Percentiles rank a stretch among this genome's conserved stretches.
These are phyloP conservation scores for Parasteatoda lunata DNA, from an alignment of 2,888 invertebrate species.

Conservation along the genomic window DNA sequence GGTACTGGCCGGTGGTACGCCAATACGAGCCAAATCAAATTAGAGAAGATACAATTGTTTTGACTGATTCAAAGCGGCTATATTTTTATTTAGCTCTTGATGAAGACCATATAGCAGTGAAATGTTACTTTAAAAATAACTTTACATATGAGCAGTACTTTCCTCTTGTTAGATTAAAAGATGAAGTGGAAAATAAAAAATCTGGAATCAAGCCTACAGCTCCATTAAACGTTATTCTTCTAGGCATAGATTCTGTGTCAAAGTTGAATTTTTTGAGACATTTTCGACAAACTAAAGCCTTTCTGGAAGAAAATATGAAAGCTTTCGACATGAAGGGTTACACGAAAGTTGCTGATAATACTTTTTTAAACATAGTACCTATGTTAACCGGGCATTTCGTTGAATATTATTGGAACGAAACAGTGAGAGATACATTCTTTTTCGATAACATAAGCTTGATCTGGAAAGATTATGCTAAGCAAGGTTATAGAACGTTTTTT, in stretches of 20 bases:
- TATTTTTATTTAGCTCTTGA: slow-evolving; percentile 32
- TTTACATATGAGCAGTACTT: slow-evolving; percentile 11
- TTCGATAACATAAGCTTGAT: slow-evolving; percentile 72
- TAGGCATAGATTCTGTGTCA: slow-evolving; percentile 91
- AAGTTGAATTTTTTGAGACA: slow-evolving; percentile 84
- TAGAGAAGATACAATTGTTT: slow-evolving; percentile 1
- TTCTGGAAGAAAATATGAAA: slow-evolving; percentile 79
- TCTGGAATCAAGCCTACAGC: slow-evolving; percentile 50
- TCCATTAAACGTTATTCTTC: slow-evolving; percentile 81
- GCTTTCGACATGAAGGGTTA: slow-evolving; percentile 86
- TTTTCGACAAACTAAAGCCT: slow-evolving; percentile 82
- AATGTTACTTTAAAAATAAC: slow-evolving; percentile 20
- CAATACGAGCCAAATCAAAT: not conserved
- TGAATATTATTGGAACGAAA: slow-evolving; percentile 49
- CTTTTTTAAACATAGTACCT: slow-evolving; percentile 73
- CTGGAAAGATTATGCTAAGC: slow-evolving; percentile 72
- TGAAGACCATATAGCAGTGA: slow-evolving; percentile 38
- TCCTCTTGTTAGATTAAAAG: slow-evolving; percentile 15
- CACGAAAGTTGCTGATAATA: slow-evolving; percentile 77
- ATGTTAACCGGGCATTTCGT: slow-evolving; percentile 71
- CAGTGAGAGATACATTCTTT: slow-evolving; percentile 9
- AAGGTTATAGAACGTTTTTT: slow-evolving; percentile 73
- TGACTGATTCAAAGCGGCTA: slow-evolving; percentile 13
- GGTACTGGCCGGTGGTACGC: slow-evolving; percentile 13
- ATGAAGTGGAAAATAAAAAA: slow-evolving; percentile 2